These are phyloP conservation scores for Heliconius hortense DNA, from an alignment of 2,888 invertebrate species.

Conservation along the genomic window DNA sequence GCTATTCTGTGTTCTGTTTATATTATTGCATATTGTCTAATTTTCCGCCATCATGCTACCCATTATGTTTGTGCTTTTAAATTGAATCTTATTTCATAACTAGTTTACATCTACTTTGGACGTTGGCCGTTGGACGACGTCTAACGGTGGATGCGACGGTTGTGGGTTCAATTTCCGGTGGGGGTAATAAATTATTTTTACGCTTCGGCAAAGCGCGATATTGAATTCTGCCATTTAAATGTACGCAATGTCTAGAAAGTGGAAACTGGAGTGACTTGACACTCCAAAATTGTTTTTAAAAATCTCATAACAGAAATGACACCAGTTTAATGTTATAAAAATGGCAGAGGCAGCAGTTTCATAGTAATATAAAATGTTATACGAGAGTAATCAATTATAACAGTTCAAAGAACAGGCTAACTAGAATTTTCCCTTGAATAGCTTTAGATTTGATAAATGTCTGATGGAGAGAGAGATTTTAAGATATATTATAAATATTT, in stretches of 20 bases:
- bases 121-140: not conserved
- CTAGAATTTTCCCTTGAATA: constrained; percentile 14
- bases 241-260: no score
- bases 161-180: not conserved
- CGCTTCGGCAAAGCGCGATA: not conserved
- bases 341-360: constrained; percentile 15
- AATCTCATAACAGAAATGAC: not conserved
- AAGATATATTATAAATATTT: no score
- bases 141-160: not conserved
- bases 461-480: not conserved
- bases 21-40: constrained; percentile 37
- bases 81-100: not conserved
- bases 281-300: constrained; percentile 1
- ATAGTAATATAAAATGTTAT: constrained; percentile 12
- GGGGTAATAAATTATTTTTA: not conserved
- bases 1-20: constrained; percentile 60
- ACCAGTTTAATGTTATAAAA: constrained; percentile 9
- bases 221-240: no score
- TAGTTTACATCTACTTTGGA: not conserved
- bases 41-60: not conserved
- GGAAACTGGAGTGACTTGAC: no score
- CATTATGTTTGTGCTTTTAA: not conserved
- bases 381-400: constrained; percentile 24
- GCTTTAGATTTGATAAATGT: constrained; percentile 20
- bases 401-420: constrained; percentile 22